Base-by-base conservation (phyloP, 2,113 vertebrate genomes). In the Philantomba maxwellii region DNA sequence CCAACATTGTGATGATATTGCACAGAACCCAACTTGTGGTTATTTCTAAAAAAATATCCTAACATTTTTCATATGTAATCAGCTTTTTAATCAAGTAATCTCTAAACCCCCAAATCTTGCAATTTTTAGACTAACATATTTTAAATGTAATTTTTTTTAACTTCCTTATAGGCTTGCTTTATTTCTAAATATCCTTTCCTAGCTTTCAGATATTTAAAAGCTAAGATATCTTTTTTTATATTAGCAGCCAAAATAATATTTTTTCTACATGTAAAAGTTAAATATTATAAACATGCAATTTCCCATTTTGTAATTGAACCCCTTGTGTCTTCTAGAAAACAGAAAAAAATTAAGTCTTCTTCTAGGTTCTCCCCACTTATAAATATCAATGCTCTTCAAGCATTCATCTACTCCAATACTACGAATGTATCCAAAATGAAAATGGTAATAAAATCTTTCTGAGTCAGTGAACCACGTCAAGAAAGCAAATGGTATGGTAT, bases 31-130 rank as follows among this genome's bases (percentile, higher is more conserved):
- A 93, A 49, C 45, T 95, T 97, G 84, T 89, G 84, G 83, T 96
- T 95, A 94, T 87, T 96, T 91, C 58, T 85, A 92, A 87, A 73
- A 96, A 86, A 97, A 87, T n/a, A 96, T 43, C 12, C 75, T 95
- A 83, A 96, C 4, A 1, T 80, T 97, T 94, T 96, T 92, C 89
- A 70, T 93, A 49, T 88, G 78, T 57, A 81, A 73, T 84, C 73
- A 93, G 64, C 45, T 89, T 95, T 87, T 93, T 62, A 95, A 89
- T 75, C 47, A 93, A 45, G 58, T 91, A 93, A 96, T 94, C 66
- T 53, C 39, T 94, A 81, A 88, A 96, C 16, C 25, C 4, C 6
- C 36, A 93, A 77, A 23, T 25, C 64, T 73, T 78, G 30, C 10
- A 45, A 82, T 47, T 85, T 94, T 93, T 92, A 89, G 53, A 70